phyloP scores from a whole-genome alignment of 2,797 vertebrate species.

The Chaenodraco wilsoni region DNA sequence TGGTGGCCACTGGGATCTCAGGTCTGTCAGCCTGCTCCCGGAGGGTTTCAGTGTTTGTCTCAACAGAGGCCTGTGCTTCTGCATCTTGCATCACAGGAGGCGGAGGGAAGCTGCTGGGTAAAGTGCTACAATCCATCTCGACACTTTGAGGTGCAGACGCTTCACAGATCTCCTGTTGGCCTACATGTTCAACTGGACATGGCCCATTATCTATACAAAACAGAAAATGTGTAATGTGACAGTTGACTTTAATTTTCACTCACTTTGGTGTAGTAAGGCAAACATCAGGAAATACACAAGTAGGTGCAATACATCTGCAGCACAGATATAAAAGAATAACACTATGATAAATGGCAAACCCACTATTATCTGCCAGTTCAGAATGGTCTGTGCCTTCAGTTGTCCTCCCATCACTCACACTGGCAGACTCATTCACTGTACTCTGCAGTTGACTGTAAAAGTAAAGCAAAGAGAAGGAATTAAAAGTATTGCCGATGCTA shows the following conservation, averaged over 20 bases:
- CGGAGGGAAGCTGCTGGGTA: slow-evolving; percentile 19
- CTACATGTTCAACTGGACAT: slow-evolving; percentile 35
- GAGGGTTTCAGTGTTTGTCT: slow-evolving; percentile 46
- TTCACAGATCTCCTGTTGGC: slow-evolving; percentile 39
- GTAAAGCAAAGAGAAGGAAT: slow-evolving; percentile 27
- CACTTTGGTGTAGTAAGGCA: neutral
- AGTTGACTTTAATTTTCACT: neutral
- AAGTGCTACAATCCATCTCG: slow-evolving; percentile 21
- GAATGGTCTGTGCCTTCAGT: slow-evolving; percentile 27
- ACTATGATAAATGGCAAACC: slow-evolving; percentile 29
- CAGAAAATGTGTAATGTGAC: slow-evolving; percentile 13
- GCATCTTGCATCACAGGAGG: slow-evolving; percentile 51
- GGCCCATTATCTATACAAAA: slow-evolving; percentile 46
- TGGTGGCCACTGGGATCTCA: slow-evolving; percentile 30
- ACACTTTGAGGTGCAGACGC: slow-evolving; percentile 23
- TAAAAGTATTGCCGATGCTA: slow-evolving; percentile 46
- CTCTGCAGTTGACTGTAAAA: slow-evolving; percentile 68
- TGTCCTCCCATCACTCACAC: slow-evolving; percentile 25
- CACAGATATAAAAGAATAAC: neutral
- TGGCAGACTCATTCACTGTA: slow-evolving; percentile 35
- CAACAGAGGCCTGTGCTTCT: slow-evolving; percentile 59
- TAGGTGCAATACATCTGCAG: neutral
- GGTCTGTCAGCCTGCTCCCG: slow-evolving; percentile 31
- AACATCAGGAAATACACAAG: neutral
- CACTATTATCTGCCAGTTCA: slow-evolving; percentile 55